Conservation (phyloP, 2,113 vertebrate genomes). For the Ptychochromis oligacanthus region DNA sequence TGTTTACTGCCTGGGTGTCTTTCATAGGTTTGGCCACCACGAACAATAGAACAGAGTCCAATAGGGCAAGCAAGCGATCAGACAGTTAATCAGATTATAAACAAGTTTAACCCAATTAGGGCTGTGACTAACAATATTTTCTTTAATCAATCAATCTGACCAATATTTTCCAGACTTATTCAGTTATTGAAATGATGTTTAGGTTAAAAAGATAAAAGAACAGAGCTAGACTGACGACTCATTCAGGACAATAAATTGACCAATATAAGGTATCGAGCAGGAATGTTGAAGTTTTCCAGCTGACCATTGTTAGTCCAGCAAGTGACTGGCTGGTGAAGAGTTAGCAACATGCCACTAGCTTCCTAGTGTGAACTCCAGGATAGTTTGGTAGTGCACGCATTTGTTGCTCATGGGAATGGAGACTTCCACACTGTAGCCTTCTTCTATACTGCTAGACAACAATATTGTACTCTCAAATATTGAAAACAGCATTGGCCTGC, state of each 20-base stretch:
- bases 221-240: neutral
- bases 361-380: neutral
- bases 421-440: neutral
- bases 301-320: neutral
- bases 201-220: too few species aligned
- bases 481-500: too few species aligned
- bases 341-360: too few species aligned
- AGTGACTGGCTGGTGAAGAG: neutral
- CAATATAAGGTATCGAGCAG: too few species aligned
- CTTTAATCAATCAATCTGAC: too few species aligned
- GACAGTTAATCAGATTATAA: constrained; percentile 1
- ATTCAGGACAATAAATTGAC: too few species aligned
- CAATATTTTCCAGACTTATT: too few species aligned
- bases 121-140: too few species aligned
- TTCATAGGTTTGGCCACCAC: neutral
- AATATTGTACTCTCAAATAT: neutral
- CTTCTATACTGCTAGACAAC: neutral
- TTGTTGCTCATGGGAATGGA: neutral
- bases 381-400: neutral
- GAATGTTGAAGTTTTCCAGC: neutral
- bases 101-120: neutral
- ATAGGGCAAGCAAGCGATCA: neutral
- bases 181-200: too few species aligned
- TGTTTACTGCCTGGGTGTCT: constrained; percentile 19
- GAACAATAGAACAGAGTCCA: neutral